Evolutionary conservation across 2,888 invertebrate species (phyloP), one percentile per base, ranked within the genome.

Genomic region (Notocelia uddmanniana): DNA sequence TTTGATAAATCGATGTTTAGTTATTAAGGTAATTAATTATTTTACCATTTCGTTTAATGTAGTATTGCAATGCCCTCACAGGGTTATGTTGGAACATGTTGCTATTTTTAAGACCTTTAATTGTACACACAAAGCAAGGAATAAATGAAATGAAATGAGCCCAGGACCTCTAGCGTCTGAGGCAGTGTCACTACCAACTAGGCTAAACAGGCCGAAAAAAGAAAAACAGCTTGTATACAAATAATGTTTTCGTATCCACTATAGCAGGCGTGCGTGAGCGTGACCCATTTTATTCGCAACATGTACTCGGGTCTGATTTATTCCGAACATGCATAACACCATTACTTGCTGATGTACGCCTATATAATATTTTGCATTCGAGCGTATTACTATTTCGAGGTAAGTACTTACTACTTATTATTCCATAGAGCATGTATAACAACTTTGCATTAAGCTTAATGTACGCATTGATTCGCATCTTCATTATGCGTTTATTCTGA

Each of bases 281-380:
- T 64, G 72, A 62, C 66, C 64, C 63, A 60, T 74, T 75, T 75
- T 69, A 73, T 74, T 74, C 72, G 57, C 74, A 73, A 72, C 74
- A 73, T 70, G 68, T 76, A 74, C 72, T 55, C 57, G 63, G 73
- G 72, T 68, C 75, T 81, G 82, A 82, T 85, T 83, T 84, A 84
- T 85, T 84, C 81, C 75, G 76, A 79, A 82, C 84, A 81, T 83
- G 83, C 82, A 82, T 82, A 81, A 82, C 79, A 78, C 80, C 77
- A 80, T 81, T 83, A 79, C 78, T 74, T 74, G 81, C 73, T 76
- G 74, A 79, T 81, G 79, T 81, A 81, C 74, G 69, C 59, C 76
- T 76, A 76, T 81, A 82, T 80, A 80, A 81, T 81, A 82, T 82
- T 83, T 84, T 83, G 81, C 79, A 78, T 79, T 75, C 74, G 80